A percentile compares a stretch with the other conserved stretches of the same genome.
Conservation (phyloP, 2,797 vertebrate species). For the Pipistrellus pipistrellus region DNA sequence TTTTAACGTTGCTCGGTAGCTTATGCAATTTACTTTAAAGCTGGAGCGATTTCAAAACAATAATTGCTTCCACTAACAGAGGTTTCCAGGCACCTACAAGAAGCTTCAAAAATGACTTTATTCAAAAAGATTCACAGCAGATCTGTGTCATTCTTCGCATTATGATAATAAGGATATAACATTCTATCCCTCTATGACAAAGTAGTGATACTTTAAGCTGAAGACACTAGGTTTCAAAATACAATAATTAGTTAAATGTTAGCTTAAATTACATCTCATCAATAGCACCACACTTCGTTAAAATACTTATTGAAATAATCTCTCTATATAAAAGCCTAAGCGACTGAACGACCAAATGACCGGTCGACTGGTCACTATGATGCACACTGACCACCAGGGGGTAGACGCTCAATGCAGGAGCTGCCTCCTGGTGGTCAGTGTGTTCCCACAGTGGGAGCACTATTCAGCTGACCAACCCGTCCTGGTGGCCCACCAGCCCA, state of each 20-base stretch:
- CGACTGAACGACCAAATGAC: too few species aligned
- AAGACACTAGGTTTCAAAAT: constrained; percentile 10
- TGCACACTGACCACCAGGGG: too few species aligned
- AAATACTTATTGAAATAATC: background rate
- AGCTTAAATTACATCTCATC: background rate
- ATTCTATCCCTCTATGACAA: background rate
- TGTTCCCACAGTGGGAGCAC: too few species aligned
- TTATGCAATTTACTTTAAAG: background rate
- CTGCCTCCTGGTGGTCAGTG: too few species aligned
- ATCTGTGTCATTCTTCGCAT: background rate
- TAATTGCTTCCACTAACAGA: background rate
- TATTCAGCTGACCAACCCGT: too few species aligned
- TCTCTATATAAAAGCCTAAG: too few species aligned
- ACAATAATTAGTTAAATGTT: background rate
- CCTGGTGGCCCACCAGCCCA: too few species aligned
- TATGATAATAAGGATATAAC: background rate
- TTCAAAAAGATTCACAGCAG: background rate
- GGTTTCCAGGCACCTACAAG: background rate
- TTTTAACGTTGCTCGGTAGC: background rate
- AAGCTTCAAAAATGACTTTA: constrained; percentile 11
- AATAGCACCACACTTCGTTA: background rate
- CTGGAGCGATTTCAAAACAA: background rate
- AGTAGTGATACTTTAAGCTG: background rate
- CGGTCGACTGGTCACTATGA: too few species aligned
- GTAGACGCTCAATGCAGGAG: too few species aligned